phyloP scores from a whole-genome alignment of 2,113 vertebrate species.

The Burhinus bistriatus region DNA sequence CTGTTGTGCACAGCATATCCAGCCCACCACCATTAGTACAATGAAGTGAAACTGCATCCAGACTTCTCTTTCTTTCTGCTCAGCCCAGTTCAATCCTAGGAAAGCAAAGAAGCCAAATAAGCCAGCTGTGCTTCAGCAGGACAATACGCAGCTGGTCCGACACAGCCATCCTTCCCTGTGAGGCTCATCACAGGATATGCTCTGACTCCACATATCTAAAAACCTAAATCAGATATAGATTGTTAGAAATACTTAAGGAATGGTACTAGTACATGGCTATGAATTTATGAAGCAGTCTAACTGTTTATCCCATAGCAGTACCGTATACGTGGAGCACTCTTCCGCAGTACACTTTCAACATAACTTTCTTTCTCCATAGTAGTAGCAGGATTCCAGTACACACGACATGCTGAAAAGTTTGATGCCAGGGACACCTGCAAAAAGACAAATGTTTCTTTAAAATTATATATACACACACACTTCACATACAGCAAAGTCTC shows the following conservation, averaged over 20 bases:
- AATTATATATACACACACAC: not conserved
- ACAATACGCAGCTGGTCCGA: not conserved
- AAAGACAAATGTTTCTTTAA: not conserved
- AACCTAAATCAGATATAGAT: not conserved
- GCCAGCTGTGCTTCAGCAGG: not conserved
- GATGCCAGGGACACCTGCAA: conserved; percentile 78
- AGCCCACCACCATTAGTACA: not conserved
- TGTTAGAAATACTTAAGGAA: not conserved
- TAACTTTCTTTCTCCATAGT: conserved; percentile 45
- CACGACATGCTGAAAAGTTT: conserved; percentile 78
- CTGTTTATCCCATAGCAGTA: not conserved
- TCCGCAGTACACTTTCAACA: conserved; percentile 62
- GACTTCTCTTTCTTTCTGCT: not conserved
- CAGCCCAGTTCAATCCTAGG: not conserved
- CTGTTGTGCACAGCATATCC: not conserved
- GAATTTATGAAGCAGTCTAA: not conserved
- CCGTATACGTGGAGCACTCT: conserved; percentile 74
- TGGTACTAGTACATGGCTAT: not conserved
- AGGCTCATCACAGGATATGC: not conserved
- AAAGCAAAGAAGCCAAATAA: not conserved
- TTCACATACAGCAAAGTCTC: not conserved
- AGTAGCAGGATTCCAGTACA: conserved; percentile 79
- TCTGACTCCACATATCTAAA: not conserved
- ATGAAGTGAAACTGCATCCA: not conserved
- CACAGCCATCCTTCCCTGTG: not conserved